A percentile compares a stretch with the other conserved stretches of the same genome.
Conservation (phyloP, 2,113 vertebrate genomes). For the Anoura caudifer region DNA sequence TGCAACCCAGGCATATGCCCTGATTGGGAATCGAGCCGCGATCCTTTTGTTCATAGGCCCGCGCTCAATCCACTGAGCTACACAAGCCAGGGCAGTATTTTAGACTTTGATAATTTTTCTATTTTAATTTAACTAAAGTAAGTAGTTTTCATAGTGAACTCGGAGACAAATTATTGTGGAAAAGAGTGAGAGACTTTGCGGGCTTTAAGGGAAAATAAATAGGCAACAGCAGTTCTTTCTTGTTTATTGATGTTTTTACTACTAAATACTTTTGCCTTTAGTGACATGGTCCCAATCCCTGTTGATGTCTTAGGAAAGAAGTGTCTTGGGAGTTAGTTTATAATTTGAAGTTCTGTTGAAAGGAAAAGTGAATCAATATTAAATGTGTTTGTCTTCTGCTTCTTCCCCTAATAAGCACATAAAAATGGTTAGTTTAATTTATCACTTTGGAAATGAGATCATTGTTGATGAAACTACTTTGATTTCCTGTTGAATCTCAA, state of each 20-base stretch:
- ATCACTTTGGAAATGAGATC: neutral
- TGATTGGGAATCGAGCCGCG: too few relatives aligned
- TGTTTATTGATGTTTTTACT: constrained; percentile 33
- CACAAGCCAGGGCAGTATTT: too few relatives aligned
- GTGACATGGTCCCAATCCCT: neutral
- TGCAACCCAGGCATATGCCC: too few relatives aligned
- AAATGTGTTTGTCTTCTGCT: neutral
- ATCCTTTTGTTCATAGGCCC: too few relatives aligned
- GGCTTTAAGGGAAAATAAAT: neutral
- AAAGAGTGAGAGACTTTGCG: neutral
- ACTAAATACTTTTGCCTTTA: neutral
- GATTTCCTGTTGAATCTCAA: neutral
- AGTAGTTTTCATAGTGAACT: neutral
- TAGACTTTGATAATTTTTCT: constrained; percentile 23
- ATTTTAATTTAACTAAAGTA: constrained; percentile 8
- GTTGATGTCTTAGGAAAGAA: neutral
- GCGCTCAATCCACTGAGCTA: too few relatives aligned
- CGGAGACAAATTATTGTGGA: neutral
- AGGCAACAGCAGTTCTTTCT: neutral
- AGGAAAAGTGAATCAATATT: constrained; percentile 1
- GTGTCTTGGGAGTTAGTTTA: neutral
- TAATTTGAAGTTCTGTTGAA: neutral
- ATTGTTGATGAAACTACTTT: neutral
- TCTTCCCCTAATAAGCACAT: neutral
- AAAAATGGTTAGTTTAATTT: neutral